phyloP scores from a whole-genome alignment of 2,113 vertebrate species.

The Cichladusa arquata region DNA sequence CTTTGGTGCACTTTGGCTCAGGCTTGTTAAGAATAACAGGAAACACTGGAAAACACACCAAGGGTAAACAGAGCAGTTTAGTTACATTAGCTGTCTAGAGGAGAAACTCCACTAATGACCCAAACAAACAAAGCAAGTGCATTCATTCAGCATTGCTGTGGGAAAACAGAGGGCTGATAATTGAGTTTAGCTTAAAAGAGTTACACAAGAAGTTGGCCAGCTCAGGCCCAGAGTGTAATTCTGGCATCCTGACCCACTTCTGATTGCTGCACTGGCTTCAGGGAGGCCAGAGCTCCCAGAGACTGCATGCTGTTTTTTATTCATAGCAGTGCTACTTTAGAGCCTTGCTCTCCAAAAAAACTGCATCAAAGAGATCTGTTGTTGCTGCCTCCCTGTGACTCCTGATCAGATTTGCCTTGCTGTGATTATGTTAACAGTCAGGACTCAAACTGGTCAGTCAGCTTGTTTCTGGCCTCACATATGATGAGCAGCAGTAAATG shows the following conservation, averaged over 20 bases:
- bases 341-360: background rate
- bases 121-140: conserved; percentile 47
- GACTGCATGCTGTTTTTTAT: background rate
- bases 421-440: background rate
- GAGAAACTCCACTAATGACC: conserved; percentile 18
- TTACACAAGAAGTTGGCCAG: background rate
- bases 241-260: background rate
- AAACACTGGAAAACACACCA: background rate
- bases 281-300: background rate
- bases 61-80: conserved; percentile 49
- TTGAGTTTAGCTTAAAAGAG: background rate
- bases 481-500: background rate
- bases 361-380: background rate
- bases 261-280: background rate
- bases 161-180: conserved; percentile 16
- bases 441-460: background rate
- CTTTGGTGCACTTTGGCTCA: conserved; percentile 46
- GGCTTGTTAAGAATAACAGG: conserved; percentile 52
- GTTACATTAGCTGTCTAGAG: conserved; percentile 48
- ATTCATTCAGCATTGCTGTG: background rate
- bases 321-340: background rate
- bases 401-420: background rate
- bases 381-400: background rate
- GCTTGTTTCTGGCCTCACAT: conserved; percentile 9
- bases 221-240: background rate